Conservation (phyloP, 2,888 invertebrate species). For the Pogonocherus hispidulus region DNA sequence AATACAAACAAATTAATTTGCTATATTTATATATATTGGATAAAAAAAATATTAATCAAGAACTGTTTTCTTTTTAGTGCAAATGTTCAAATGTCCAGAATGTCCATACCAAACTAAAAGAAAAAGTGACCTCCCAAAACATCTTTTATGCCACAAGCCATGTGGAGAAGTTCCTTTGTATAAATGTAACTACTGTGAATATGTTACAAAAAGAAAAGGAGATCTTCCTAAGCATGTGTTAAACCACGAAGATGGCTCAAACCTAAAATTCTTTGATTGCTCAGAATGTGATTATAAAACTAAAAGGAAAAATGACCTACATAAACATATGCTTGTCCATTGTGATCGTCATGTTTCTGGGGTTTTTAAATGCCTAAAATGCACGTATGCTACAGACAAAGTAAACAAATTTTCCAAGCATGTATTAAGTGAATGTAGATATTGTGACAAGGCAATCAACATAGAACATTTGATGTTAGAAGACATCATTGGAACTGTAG, state of each 20-base stretch:
- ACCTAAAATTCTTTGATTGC: conserved; percentile 39
- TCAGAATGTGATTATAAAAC: conserved; percentile 46
- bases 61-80: conserved; percentile 19
- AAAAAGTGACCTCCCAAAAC: conserved; percentile 50
- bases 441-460: conserved; percentile 31
- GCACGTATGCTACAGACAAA: conserved; percentile 48
- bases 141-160: conserved; percentile 44
- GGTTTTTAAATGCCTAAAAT: conserved; percentile 52
- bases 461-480: conserved; percentile 42
- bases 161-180: conserved; percentile 37
- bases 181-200: conserved; percentile 50
- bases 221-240: conserved; percentile 47
- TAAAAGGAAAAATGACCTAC: conserved; percentile 51
- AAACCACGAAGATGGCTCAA: conserved; percentile 39
- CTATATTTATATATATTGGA: too few relatives aligned
- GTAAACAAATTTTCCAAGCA: conserved; percentile 51
- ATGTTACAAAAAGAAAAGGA: conserved; percentile 51
- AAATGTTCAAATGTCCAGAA: conserved; percentile 43
- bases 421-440: conserved; percentile 45
- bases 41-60: too few relatives aligned
- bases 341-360: conserved; percentile 47
- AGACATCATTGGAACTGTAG: conserved; percentile 42
- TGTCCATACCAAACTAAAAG: conserved; percentile 51
- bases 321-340: conserved; percentile 53
- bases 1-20: too few relatives aligned